Evolutionary conservation across 2,888 invertebrate species (phyloP), one percentile per base, ranked within the genome.

Genomic region (Aspidapion aeneum): DNA sequence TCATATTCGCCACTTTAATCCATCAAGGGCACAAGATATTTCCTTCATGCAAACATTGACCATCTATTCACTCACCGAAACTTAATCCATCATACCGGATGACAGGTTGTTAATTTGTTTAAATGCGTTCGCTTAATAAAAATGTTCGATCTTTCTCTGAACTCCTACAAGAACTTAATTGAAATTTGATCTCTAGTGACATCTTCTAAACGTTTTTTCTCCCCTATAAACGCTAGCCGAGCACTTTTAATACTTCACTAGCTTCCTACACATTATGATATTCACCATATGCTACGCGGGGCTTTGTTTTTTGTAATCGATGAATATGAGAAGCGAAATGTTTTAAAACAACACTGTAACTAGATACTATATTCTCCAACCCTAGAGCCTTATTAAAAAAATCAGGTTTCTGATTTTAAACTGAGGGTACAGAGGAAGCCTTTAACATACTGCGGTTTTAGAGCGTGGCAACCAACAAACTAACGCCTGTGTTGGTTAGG

Each of bases 241-340:
- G 64, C 64, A 65, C 62, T 60, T 62, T 59, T 60, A 57, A 19
- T 57, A 20, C 64, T 65, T 65, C 64, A 60, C 57, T 65, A 65
- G 61, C 51, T 64, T 65, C 64, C 64, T 62, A 21, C 58, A 57
- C 54, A 55, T 19, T 49, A 21, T n/a, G n/a, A n/a, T n/a, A n/a
- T n/a, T n/a, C n/a, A 18, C 64, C 64, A 60, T 50, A 65, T 62
- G 64, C 2, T 61, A 35, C 50, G 55, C 60, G 52, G 49, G 51
- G 55, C 58, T 62, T 61, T 61, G 57, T 57, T 63, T 51, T 19
- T 63, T 52, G 60, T 54, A 35, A 35, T 35, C 35, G 35, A 35
- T 35, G 35, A 35, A 35, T 35, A 35, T 35, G 35, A 35, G 35
- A 35, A 35, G 35, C 35, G 35, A 35, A 35, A 35, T 35, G 35